Percentiles rank a stretch among this genome's conserved stretches.
Conservation (phyloP, 2,888 invertebrate species). For the Melieria crassipennis region DNA sequence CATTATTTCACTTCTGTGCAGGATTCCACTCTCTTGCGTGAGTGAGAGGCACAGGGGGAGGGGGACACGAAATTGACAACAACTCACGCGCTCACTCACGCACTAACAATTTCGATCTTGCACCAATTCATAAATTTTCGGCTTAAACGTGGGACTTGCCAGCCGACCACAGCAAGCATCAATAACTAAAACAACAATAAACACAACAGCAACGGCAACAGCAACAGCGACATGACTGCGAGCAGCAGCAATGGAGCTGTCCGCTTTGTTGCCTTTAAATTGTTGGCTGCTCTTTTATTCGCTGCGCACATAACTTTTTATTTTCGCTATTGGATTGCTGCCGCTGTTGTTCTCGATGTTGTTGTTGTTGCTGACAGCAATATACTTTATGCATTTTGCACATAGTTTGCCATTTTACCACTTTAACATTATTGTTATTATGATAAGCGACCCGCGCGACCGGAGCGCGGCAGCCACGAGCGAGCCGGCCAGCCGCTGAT, state of each 20-base stretch:
- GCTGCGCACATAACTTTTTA: too few relatives aligned
- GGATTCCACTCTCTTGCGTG: too few relatives aligned
- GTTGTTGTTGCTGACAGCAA: background rate
- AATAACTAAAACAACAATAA: slow-evolving; percentile 29
- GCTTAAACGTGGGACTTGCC: slow-evolving; percentile 16
- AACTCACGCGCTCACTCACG: background rate
- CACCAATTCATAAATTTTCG: slow-evolving; percentile 33
- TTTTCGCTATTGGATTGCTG: too few relatives aligned
- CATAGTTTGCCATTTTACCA: slow-evolving; percentile 62
- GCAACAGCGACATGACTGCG: slow-evolving; percentile 23
- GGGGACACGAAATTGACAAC: too few relatives aligned
- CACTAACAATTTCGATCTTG: background rate
- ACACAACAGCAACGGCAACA: slow-evolving; percentile 18
- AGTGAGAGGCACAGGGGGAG: too few relatives aligned
- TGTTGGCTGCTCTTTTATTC: background rate
- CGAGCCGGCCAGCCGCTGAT: too few relatives aligned
- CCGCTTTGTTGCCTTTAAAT: slow-evolving; percentile 14
- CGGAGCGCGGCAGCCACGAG: slow-evolving; percentile 38
- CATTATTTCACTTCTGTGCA: slow-evolving; percentile 20
- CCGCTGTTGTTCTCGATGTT: background rate
- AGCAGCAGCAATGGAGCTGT: slow-evolving; percentile 49
- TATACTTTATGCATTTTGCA: slow-evolving; percentile 51
- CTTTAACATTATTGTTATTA: slow-evolving; percentile 63
- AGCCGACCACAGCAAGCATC: background rate
- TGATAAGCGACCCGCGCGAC: slow-evolving; percentile 54